Conservation (phyloP, 2,888 invertebrate genomes). For the Busseola fusca region DNA sequence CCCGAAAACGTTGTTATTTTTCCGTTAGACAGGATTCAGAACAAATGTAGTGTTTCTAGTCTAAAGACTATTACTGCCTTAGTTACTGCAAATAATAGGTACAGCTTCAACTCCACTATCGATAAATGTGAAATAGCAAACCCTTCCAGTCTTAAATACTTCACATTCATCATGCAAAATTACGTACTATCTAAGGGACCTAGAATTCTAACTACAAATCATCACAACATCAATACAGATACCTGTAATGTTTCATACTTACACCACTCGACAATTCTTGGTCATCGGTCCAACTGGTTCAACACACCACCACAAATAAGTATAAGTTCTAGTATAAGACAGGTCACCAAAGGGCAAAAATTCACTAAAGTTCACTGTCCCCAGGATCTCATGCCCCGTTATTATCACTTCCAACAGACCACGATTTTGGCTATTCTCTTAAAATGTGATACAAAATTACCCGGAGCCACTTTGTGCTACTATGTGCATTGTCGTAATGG, state of each 20-base stretch:
- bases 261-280: constrained; percentile 5
- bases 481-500: constrained; percentile 8
- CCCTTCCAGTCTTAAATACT: not conserved
- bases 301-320: constrained; percentile 5
- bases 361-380: constrained; percentile 2
- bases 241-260: constrained; percentile 13
- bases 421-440: not conserved
- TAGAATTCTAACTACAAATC: not conserved
- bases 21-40: not conserved
- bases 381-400: not conserved
- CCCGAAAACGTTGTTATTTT: constrained; percentile 1
- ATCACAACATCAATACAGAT: not conserved
- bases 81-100: not conserved
- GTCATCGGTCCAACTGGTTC: constrained; percentile 2
- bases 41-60: not conserved
- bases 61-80: not conserved
- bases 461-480: constrained; percentile 5
- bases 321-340: not conserved
- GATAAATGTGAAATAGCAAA: not conserved
- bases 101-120: not conserved
- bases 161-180: not conserved
- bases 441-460: not conserved
- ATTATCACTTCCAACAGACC: not conserved
- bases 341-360: constrained; percentile 4
- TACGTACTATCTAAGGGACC: not conserved